Conservation (phyloP, 1,140 invertebrate genomes). For the Trichoplusia ni region DNA sequence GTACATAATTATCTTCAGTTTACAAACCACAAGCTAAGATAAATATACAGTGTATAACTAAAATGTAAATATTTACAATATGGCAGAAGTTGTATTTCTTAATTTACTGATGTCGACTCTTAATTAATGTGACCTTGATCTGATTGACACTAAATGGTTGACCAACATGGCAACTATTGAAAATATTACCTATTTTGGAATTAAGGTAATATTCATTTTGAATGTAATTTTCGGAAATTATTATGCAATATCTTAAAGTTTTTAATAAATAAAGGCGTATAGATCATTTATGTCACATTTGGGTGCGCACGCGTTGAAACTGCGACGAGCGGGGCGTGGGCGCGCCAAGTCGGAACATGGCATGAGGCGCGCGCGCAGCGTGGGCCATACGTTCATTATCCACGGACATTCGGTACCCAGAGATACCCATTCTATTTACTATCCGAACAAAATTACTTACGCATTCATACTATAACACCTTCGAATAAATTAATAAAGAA, state of each 20-base stretch:
- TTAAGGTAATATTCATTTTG: too few species aligned
- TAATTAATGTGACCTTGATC: too few species aligned
- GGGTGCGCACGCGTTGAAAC: slow-evolving; percentile 30
- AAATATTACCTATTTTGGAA: too few species aligned
- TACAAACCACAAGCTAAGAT: background rate
- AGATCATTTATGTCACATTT: slow-evolving; percentile 39
- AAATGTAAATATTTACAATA: too few species aligned
- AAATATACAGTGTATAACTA: background rate
- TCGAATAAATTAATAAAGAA: background rate
- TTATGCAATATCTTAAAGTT: too few species aligned
- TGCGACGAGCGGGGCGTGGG: slow-evolving; percentile 25
- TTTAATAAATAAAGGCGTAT: slow-evolving; percentile 29
- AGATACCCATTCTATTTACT: slow-evolving; percentile 2
- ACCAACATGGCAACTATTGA: too few species aligned
- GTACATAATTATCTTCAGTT: background rate
- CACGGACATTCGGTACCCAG: slow-evolving; percentile 3
- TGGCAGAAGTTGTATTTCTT: too few species aligned
- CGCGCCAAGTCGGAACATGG: slow-evolving; percentile 19
- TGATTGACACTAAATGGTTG: too few species aligned
- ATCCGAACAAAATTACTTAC: background rate
- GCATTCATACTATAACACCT: background rate
- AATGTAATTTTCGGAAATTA: too few species aligned
- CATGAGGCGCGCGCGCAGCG: slow-evolving; percentile 12
- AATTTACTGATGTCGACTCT: too few species aligned
- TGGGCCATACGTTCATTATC: slow-evolving; percentile 29